phyloP scores from a whole-genome alignment of 2,888 invertebrate genomes.

The Electrophaes corylata region DNA sequence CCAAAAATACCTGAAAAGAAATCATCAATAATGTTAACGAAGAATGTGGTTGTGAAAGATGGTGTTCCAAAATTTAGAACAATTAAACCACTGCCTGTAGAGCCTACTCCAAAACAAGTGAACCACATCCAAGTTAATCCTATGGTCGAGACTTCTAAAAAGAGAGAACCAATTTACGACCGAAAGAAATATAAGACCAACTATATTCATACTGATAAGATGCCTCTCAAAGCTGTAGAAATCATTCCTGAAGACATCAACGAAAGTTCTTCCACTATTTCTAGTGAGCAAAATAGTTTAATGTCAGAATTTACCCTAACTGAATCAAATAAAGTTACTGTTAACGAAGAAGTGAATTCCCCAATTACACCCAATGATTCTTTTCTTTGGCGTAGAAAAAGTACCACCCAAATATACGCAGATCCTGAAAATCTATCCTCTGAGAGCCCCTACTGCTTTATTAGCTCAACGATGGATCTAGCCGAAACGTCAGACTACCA shows the following conservation, averaged over 20 bases:
- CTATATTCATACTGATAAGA: conserved; percentile 75
- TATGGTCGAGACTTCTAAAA: conserved; percentile 48
- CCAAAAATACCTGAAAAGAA: conserved; percentile 86
- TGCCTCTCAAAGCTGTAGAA: conserved; percentile 74
- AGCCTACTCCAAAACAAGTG: conserved; percentile 48
- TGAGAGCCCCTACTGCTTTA: conserved; percentile 67
- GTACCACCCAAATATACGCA: conserved; percentile 68
- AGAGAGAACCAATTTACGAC: conserved; percentile 72
- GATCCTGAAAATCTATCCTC: conserved; percentile 65
- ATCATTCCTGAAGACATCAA: conserved; percentile 76
- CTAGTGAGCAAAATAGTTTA: conserved; percentile 31
- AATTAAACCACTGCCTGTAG: conserved; percentile 62
- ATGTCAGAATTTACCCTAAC: conserved; percentile 26
- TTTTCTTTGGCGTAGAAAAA: conserved; percentile 86
- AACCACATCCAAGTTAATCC: conserved; percentile 37
- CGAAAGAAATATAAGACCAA: conserved; percentile 76
- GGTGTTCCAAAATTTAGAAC: conserved; percentile 80
- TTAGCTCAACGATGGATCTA: conserved; percentile 61
- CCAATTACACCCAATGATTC: conserved; percentile 86
- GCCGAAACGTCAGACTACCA: conserved; percentile 25
- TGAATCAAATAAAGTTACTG: conserved; percentile 45
- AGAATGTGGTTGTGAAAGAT: conserved; percentile 80
- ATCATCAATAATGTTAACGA: conserved; percentile 79
- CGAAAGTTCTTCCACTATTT: conserved; percentile 48
- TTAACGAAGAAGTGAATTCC: conserved; percentile 61